Conservation (phyloP, 2,797 vertebrate genomes). For the Galagoides demidoff region DNA sequence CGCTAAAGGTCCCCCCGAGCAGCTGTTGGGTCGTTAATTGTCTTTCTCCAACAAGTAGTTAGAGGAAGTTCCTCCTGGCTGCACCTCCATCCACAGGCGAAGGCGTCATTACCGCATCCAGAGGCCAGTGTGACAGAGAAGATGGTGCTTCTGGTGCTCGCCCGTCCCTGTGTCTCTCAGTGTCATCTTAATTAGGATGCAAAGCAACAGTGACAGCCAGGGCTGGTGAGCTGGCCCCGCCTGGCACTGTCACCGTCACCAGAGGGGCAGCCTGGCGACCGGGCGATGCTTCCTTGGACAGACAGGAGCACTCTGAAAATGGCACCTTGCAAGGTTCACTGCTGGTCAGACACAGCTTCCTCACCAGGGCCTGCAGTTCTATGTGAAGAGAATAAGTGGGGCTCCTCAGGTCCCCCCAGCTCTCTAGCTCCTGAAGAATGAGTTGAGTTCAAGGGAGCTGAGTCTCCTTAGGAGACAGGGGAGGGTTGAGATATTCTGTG, state of each 20-base stretch:
- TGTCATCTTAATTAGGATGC: constrained; percentile 71
- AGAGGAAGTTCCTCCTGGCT: background rate
- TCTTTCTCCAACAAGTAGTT: constrained; percentile 61
- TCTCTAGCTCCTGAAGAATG: constrained; percentile 41
- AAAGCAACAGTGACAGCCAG: constrained; percentile 65
- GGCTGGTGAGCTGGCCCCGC: constrained; percentile 51
- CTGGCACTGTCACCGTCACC: constrained; percentile 46
- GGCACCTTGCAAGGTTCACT: constrained; percentile 12
- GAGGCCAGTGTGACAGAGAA: constrained; percentile 66
- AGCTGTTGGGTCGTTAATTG: constrained; percentile 78
- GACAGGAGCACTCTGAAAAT: constrained; percentile 45
- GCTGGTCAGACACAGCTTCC: constrained; percentile 37
- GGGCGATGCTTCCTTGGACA: constrained; percentile 50
- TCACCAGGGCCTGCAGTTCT: background rate
- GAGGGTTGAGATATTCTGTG: constrained; percentile 47
- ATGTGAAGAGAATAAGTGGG: constrained; percentile 17
- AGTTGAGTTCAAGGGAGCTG: background rate
- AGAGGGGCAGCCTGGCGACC: constrained; percentile 34
- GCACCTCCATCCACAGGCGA: constrained; percentile 36
- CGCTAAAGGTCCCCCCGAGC: constrained; percentile 57
- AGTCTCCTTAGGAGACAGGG: background rate
- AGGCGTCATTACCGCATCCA: constrained; percentile 60
- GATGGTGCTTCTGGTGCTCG: constrained; percentile 29
- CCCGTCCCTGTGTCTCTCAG: constrained; percentile 6
- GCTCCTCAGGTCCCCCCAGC: background rate